Conservation (phyloP, 1,140 invertebrate species). For the Drosophila setifemur region DNA sequence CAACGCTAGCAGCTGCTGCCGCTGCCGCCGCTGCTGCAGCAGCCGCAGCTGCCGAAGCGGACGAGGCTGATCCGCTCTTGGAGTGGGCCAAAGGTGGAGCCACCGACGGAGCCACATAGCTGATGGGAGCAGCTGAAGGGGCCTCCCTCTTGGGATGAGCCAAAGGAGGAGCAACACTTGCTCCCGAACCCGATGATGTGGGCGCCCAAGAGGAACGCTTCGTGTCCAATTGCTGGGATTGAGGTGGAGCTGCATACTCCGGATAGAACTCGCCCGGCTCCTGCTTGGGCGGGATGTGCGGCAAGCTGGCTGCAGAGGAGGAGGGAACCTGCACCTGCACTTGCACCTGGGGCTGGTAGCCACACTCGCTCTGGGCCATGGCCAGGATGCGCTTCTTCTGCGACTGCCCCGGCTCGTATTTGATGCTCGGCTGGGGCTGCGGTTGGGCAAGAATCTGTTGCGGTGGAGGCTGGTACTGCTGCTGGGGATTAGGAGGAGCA, state of each 20-base stretch:
- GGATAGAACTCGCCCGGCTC: slow-evolving; percentile 79
- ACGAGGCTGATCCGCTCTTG: slow-evolving; percentile 69
- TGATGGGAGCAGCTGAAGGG: slow-evolving; percentile 65
- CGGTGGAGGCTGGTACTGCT: slow-evolving; percentile 82
- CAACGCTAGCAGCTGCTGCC: slow-evolving; percentile 66
- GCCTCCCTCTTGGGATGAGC: slow-evolving; percentile 75
- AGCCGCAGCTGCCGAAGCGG: slow-evolving; percentile 65
- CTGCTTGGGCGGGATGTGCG: slow-evolving; percentile 78
- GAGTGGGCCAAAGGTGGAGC: slow-evolving; percentile 72
- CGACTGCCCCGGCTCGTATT: slow-evolving; percentile 86
- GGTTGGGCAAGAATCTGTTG: slow-evolving; percentile 63
- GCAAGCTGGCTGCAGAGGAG: slow-evolving; percentile 59
- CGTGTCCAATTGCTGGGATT: slow-evolving; percentile 59
- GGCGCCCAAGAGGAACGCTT: slow-evolving; percentile 77
- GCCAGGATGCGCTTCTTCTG: slow-evolving; percentile 94
- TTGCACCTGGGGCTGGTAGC: slow-evolving; percentile 82
- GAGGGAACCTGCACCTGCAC: slow-evolving; percentile 77
- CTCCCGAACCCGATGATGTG: slow-evolving; percentile 13
- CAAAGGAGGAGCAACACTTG: slow-evolving; percentile 43
- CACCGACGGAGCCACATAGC: slow-evolving; percentile 57
- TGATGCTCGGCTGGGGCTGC: slow-evolving; percentile 65
- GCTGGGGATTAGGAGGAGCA: slow-evolving; percentile 59
- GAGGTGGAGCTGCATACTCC: slow-evolving; percentile 43
- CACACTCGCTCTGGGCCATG: slow-evolving; percentile 91
- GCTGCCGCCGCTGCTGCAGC: slow-evolving; percentile 65